Evolutionary conservation across 2,888 invertebrate species (phyloP).

Genomic region (Malachius bipustulatus): DNA sequence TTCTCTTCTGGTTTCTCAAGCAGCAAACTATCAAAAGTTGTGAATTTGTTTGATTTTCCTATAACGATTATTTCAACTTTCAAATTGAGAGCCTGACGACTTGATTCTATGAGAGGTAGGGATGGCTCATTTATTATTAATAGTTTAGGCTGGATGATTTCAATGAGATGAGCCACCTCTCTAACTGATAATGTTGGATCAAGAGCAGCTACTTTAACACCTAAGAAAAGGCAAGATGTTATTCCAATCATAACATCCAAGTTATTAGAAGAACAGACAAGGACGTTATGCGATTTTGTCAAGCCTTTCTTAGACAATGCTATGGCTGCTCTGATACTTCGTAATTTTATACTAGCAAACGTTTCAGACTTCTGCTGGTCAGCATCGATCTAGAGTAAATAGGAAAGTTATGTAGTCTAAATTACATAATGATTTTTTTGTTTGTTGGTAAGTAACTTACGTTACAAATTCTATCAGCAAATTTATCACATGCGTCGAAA

Average conservation of each 20-base stretch:
- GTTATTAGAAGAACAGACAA: slow-evolving; percentile 39
- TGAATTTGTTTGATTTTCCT: slow-evolving; percentile 20
- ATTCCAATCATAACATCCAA: slow-evolving; percentile 37
- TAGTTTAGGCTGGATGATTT: slow-evolving; percentile 26
- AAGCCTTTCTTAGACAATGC: slow-evolving; percentile 35
- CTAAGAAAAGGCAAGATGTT: slow-evolving; percentile 39
- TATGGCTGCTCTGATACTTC: slow-evolving; percentile 37
- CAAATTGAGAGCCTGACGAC: slow-evolving; percentile 19
- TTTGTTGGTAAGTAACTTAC: no score
- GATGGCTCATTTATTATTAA: slow-evolving; percentile 25
- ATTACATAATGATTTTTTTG: no score
- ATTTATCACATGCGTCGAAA: no score
- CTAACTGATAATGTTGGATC: slow-evolving; percentile 23
- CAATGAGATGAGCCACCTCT: slow-evolving; percentile 24
- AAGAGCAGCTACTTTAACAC: slow-evolving; percentile 28
- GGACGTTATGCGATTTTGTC: slow-evolving; percentile 36
- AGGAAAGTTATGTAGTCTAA: no score
- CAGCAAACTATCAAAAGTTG: slow-evolving; percentile 14
- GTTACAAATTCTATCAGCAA: no score
- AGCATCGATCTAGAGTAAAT: slow-evolving; percentile 23
- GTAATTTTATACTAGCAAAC: slow-evolving; percentile 32
- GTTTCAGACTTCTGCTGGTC: slow-evolving; percentile 37
- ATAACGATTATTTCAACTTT: slow-evolving; percentile 27
- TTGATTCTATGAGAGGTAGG: slow-evolving; percentile 22
- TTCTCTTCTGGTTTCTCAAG: slow-evolving; percentile 16